phyloP scores from a whole-genome alignment of 2,113 vertebrate genomes.

The Taxidea taxus region DNA sequence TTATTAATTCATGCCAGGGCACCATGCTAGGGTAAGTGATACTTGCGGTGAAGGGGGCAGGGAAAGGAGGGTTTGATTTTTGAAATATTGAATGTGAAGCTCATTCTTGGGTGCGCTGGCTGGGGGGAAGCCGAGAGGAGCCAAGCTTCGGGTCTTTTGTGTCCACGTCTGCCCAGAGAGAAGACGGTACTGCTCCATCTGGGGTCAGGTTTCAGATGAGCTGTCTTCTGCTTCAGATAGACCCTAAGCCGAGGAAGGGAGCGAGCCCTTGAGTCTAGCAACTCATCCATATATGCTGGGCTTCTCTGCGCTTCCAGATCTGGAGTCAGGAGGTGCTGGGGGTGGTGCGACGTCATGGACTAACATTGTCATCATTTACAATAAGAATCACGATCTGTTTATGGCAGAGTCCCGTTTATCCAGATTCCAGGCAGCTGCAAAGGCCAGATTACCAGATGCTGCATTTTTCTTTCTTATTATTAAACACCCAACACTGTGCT shows the following conservation, averaged over 20 bases:
- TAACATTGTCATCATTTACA: conserved; percentile 65
- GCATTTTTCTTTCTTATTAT: conserved; percentile 68
- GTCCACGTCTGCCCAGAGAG: background rate
- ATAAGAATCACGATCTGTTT: conserved; percentile 71
- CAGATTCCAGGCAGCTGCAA: conserved; percentile 73
- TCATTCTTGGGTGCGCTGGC: background rate
- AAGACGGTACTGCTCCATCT: background rate
- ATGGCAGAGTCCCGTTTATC: conserved; percentile 65
- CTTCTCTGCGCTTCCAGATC: conserved; percentile 23
- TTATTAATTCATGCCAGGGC: background rate
- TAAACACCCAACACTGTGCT: conserved; percentile 63
- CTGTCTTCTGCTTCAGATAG: background rate
- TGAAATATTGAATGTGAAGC: background rate
- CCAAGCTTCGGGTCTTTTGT: background rate
- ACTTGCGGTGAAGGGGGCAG: background rate
- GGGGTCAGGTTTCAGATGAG: conserved; percentile 41
- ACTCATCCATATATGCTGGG: background rate
- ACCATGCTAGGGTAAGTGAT: background rate
- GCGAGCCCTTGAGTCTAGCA: background rate
- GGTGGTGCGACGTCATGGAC: background rate
- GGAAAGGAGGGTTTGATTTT: background rate
- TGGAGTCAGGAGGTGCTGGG: conserved; percentile 19
- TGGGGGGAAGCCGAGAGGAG: background rate
- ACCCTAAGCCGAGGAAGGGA: background rate
- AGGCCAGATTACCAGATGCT: conserved; percentile 70